phyloP scores from a whole-genome alignment of 1,140 invertebrate genomes.

The Halictus rubicundus region DNA sequence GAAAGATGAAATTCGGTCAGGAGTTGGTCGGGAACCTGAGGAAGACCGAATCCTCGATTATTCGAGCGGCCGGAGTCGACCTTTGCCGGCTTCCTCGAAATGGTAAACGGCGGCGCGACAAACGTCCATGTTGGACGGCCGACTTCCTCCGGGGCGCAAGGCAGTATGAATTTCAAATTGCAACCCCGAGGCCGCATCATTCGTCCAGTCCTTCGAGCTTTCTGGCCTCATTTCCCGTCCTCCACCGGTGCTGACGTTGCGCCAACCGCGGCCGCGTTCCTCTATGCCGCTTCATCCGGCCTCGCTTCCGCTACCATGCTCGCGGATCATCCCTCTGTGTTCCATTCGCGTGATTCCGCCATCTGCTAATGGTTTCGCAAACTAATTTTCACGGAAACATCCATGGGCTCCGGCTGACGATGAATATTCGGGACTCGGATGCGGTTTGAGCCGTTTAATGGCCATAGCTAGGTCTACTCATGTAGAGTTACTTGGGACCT shows the following conservation, averaged over 20 bases:
- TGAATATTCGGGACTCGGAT: not conserved
- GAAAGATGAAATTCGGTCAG: too few species aligned
- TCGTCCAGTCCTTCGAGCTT: conserved; percentile 18
- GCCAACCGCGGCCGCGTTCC: conserved; percentile 11
- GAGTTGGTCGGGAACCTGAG: too few species aligned
- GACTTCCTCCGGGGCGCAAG: conserved; percentile 9
- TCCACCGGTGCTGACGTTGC: conserved; percentile 7
- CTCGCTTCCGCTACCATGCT: not conserved
- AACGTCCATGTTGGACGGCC: not conserved
- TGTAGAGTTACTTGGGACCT: too few species aligned
- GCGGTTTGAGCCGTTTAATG: not conserved
- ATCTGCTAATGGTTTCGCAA: not conserved
- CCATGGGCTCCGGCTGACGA: not conserved
- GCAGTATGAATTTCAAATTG: conserved; percentile 55
- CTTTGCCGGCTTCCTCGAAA: not conserved
- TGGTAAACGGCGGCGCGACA: conserved; percentile 31
- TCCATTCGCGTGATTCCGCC: not conserved
- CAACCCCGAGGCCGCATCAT: conserved; percentile 25
- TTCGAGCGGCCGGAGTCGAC: not conserved
- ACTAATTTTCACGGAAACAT: not conserved
- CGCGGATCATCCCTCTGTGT: not conserved
- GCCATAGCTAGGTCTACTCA: too few species aligned
- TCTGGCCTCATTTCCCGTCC: conserved; percentile 21
- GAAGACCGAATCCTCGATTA: too few species aligned
- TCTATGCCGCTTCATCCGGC: not conserved